These are phyloP conservation scores for Erithacus rubecula DNA, from an alignment of 2,797 vertebrate genomes.

Conservation along the genomic window DNA sequence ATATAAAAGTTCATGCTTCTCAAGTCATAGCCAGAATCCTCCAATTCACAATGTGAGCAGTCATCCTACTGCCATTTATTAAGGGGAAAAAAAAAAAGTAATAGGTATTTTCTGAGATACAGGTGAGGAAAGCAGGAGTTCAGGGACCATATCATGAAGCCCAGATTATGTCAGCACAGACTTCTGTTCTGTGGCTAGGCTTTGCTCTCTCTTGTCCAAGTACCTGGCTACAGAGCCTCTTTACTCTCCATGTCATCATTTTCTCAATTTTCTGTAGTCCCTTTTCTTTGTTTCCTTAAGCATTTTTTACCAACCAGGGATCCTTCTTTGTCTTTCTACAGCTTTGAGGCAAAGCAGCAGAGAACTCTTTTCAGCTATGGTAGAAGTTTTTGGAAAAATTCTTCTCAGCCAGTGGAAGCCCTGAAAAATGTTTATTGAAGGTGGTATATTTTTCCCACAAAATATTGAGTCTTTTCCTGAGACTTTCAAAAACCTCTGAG, in stretches of 20 bases:
- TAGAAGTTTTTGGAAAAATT: not conserved
- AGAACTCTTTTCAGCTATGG: not conserved
- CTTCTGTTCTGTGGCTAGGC: not conserved
- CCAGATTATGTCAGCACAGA: not conserved
- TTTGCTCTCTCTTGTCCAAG: not conserved
- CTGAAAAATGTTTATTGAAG: not conserved
- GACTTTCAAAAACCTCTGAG: not conserved
- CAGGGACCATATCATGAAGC: not conserved
- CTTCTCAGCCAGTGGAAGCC: not conserved
- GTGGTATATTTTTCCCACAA: not conserved
- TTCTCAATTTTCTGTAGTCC: not conserved
- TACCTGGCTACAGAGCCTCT: not conserved
- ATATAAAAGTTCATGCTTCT: not conserved
- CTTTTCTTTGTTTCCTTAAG: not conserved
- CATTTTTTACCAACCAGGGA: not conserved
- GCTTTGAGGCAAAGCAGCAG: not conserved
- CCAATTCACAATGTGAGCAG: not conserved
- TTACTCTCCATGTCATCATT: not conserved
- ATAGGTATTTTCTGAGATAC: not conserved
- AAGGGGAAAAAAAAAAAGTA: not conserved
- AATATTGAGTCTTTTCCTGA: not conserved
- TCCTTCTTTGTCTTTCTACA: not conserved
- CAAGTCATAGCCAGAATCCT: not conserved
- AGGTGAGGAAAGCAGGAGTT: not conserved
- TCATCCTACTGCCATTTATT: not conserved